Evolutionary conservation across 2,797 vertebrate genomes (phyloP), one percentile per base, ranked within the genome.

Genomic region (Poliocrania exsul): DNA sequence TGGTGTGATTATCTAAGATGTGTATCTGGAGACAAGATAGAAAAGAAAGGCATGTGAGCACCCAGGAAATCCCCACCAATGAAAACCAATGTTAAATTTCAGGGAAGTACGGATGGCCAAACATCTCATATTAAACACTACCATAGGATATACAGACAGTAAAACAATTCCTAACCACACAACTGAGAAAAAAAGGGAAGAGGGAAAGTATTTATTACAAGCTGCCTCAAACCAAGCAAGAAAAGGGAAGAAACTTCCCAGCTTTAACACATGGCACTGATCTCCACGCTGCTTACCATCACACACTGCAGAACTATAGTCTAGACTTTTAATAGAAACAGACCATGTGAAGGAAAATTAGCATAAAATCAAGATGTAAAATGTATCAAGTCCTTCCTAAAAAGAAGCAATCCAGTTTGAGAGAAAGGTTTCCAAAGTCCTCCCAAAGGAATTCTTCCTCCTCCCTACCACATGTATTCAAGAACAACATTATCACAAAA

Each of bases 291-390:
- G 62, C 6, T 42, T 42, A 42, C 40, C 40, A 69, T 87, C 83
- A 86, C 85, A 83, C 62, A 21, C 33, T 69, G 60, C 84, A 93
- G 92, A 90, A 24, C 65, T 95, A 44, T 66, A 67, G 85, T 79
- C 80, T 62, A 90, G 40, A 66, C 78, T 96, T 44, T 58, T 91
- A 79, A 64, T 44, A 94, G 92, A 81, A 96, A 70, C 79, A 96
- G 82, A 90, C 91, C 89, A 40, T 67, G 73, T 79, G 87, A 96
- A 90, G 49, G 62, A 94, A 95, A 92, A 96, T 67, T 80, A 92
- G 58, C 73, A 92, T 91, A 81, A 93, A 95, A 93, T 90, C 73
- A 83, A 91, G 75, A 87, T 78, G 81, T 60, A 88, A 67, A 61
- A 88, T 78, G 86, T 94, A 95, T 72, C 18, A 29, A 86, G 81